Conservation (phyloP, 2,888 invertebrate species). For the Callimorpha dominula region DNA sequence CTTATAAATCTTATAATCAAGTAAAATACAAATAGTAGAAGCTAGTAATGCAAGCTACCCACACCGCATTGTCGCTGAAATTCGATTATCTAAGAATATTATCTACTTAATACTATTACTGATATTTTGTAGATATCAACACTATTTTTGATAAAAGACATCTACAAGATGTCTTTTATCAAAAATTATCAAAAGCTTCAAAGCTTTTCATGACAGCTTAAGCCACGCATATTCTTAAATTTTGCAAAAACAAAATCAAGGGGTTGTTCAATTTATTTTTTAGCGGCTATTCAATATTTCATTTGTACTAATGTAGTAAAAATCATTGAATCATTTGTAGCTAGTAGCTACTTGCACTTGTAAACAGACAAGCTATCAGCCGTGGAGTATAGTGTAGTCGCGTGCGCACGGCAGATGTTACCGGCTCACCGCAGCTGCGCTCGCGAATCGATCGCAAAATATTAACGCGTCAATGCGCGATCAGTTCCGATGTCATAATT, state of each 20-base stretch:
- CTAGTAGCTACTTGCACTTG: conserved; percentile 1
- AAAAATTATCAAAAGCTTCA: background rate
- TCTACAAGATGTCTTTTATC: background rate
- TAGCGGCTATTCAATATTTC: background rate
- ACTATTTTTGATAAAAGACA: too few relatives aligned
- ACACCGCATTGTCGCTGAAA: too few relatives aligned
- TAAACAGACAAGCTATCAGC: conserved; percentile 9
- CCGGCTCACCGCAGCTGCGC: conserved; percentile 62
- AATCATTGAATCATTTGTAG: conserved; percentile 2
- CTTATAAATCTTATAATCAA: too few relatives aligned
- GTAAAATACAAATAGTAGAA: too few relatives aligned
- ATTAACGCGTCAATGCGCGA: conserved; percentile 41
- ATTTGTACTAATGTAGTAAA: background rate
- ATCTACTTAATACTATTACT: too few relatives aligned
- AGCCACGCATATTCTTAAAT: too few relatives aligned
- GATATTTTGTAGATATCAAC: too few relatives aligned
- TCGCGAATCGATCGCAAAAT: conserved; percentile 50
- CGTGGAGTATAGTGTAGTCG: conserved; percentile 39
- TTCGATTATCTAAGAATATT: too few relatives aligned
- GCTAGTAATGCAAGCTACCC: too few relatives aligned
- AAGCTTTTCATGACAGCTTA: background rate
- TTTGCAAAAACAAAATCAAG: background rate
- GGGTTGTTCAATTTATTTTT: background rate
- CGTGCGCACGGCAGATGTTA: conserved; percentile 62
- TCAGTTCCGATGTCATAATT: conserved; percentile 44